Evolutionary conservation across 2,113 vertebrate species (phyloP).

Genomic region (Nipponia nippon): DNA sequence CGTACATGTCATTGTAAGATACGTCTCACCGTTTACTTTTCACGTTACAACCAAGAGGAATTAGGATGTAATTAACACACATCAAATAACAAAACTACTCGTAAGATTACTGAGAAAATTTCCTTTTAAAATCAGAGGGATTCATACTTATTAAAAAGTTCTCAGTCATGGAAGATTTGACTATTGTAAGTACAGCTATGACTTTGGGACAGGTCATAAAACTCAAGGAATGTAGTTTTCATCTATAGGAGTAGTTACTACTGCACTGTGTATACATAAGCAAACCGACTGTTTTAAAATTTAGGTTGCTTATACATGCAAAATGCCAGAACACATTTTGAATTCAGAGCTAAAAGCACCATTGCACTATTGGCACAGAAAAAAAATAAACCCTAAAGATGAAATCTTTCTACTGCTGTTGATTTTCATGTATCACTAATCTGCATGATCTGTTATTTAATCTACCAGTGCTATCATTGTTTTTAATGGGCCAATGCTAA

Average conservation of each 20-base stretch:
- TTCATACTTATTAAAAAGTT: neutral
- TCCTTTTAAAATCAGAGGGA: neutral
- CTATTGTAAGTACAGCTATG: neutral
- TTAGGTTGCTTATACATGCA: neutral
- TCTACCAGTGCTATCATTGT: neutral
- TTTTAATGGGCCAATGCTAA: neutral
- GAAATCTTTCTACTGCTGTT: neutral
- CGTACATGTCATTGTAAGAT: neutral
- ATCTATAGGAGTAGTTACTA: neutral
- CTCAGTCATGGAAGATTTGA: neutral
- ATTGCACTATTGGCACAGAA: neutral
- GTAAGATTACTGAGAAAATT: neutral
- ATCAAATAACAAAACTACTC: neutral
- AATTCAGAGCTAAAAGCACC: neutral
- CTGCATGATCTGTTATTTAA: neutral
- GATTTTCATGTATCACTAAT: neutral
- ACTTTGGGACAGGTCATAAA: neutral
- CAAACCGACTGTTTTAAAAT: neutral
- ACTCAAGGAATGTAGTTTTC: neutral
- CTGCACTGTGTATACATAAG: neutral
- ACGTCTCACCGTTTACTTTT: neutral
- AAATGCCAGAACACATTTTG: neutral
- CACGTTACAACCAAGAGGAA: neutral
- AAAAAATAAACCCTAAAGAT: neutral
- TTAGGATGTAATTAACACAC: neutral